A percentile compares a stretch with the other conserved stretches of the same genome.
Conservation (phyloP, 1,140 invertebrate species). For the Trichomalopsis sarcophagae region DNA sequence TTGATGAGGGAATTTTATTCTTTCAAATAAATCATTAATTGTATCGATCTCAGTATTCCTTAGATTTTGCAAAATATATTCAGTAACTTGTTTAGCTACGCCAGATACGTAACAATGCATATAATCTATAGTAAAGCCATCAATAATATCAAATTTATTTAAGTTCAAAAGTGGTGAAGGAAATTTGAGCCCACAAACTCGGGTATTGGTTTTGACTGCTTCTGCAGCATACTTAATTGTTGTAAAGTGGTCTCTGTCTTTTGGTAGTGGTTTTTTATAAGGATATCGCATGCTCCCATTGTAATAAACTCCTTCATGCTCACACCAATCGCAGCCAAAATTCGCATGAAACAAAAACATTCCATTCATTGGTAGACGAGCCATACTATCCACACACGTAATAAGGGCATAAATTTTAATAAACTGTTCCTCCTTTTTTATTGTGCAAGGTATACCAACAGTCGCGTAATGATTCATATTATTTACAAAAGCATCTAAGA, state of each 20-base stretch:
- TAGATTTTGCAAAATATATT: slow-evolving; percentile 14
- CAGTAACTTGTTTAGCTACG: slow-evolving; percentile 39
- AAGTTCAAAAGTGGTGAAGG: neutral
- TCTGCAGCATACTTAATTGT: neutral
- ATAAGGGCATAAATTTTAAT: neutral
- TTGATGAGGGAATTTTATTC: slow-evolving; percentile 46
- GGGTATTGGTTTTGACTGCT: neutral
- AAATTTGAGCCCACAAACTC: neutral
- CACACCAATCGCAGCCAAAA: too few species aligned
- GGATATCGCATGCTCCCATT: too few species aligned
- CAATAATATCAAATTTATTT: neutral
- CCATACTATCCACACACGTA: neutral
- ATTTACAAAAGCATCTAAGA: neutral
- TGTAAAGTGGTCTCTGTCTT: neutral
- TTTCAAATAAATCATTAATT: neutral
- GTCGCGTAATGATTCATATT: slow-evolving; percentile 10
- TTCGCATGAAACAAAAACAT: neutral
- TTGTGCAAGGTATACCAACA: neutral
- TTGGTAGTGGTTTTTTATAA: neutral
- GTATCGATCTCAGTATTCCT: neutral
- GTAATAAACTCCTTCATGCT: too few species aligned
- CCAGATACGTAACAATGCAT: slow-evolving; percentile 38
- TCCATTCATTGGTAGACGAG: neutral
- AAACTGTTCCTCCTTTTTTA: neutral
- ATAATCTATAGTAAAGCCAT: slow-evolving; percentile 17